A percentile compares a stretch with the other conserved stretches of the same genome.
Conservation (phyloP, 2,888 invertebrate species). For the Chymomyza procnemis region DNA sequence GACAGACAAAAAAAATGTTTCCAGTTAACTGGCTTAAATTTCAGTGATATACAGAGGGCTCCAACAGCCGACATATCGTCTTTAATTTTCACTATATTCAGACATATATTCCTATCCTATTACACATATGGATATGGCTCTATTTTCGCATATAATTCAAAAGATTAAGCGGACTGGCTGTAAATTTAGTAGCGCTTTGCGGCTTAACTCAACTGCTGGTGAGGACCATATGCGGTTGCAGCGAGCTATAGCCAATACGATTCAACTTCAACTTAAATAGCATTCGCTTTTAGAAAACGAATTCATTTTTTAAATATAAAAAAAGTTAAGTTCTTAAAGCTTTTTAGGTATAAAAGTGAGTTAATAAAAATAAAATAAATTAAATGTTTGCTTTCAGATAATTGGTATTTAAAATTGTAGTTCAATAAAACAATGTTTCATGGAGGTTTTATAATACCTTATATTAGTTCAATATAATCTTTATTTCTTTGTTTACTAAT, state of each 20-base stretch:
- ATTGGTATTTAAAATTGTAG: too few species aligned
- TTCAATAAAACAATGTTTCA: too few species aligned
- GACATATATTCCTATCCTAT: background rate
- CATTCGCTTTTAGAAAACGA: background rate
- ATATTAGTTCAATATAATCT: too few species aligned
- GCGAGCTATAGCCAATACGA: slow-evolving; percentile 38
- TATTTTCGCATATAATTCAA: slow-evolving; percentile 46
- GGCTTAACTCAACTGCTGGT: slow-evolving; percentile 44
- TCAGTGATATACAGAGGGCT: slow-evolving; percentile 23
- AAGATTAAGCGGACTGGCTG: slow-evolving; percentile 45
- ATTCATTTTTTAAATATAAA: too few species aligned
- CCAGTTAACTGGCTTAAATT: slow-evolving; percentile 42
- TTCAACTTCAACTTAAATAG: slow-evolving; percentile 40
- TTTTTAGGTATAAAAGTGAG: too few species aligned
- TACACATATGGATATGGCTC: background rate
- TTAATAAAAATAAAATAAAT: too few species aligned
- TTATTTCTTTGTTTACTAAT: too few species aligned
- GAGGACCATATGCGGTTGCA: background rate
- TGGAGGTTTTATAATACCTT: too few species aligned
- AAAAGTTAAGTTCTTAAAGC: too few species aligned
- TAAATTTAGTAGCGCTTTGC: slow-evolving; percentile 48
- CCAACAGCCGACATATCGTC: background rate
- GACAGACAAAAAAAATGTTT: slow-evolving; percentile 6
- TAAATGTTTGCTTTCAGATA: too few species aligned
- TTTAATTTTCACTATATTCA: background rate